Evolutionary conservation across 2,888 invertebrate genomes (phyloP).

Genomic region (Chrysina gloriosa): DNA sequence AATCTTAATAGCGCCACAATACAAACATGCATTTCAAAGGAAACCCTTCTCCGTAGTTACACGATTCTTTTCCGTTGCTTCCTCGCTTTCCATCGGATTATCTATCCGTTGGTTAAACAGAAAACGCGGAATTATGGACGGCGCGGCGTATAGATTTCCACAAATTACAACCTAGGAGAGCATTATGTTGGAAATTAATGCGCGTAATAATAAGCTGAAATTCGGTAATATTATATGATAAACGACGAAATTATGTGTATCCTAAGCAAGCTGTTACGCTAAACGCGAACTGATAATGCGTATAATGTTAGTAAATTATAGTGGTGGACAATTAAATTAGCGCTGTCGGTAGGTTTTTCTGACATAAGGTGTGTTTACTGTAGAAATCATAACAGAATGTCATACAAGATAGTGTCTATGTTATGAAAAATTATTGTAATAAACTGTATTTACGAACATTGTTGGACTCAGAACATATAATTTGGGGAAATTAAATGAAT

Average conservation of each 20-base stretch:
- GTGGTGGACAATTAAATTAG: slow-evolving; percentile 9
- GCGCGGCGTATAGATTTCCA: slow-evolving; percentile 13
- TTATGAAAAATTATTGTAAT: too few relatives aligned
- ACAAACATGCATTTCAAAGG: slow-evolving; percentile 28
- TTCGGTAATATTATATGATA: slow-evolving; percentile 10
- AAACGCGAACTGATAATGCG: slow-evolving; percentile 5
- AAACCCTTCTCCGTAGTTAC: not conserved
- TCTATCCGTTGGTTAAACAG: not conserved
- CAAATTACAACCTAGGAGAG: slow-evolving; percentile 21
- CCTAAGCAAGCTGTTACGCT: slow-evolving; percentile 3
- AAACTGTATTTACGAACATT: too few relatives aligned
- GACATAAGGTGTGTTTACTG: not conserved
- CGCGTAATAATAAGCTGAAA: slow-evolving; percentile 17
- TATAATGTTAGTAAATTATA: slow-evolving; percentile 19
- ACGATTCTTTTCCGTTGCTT: not conserved
- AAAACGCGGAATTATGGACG: not conserved
- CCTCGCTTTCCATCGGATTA: slow-evolving; percentile 4
- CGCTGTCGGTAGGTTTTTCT: not conserved
- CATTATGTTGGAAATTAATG: slow-evolving; percentile 19
- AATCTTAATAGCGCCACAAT: slow-evolving; percentile 25
- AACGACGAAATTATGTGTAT: slow-evolving; percentile 21
- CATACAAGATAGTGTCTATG: not conserved
- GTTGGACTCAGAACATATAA: too few relatives aligned
- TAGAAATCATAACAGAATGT: not conserved
- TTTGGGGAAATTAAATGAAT: too few relatives aligned